Evolutionary conservation across 2,113 vertebrate species (phyloP).

Genomic region (Syngnathus typhle): DNA sequence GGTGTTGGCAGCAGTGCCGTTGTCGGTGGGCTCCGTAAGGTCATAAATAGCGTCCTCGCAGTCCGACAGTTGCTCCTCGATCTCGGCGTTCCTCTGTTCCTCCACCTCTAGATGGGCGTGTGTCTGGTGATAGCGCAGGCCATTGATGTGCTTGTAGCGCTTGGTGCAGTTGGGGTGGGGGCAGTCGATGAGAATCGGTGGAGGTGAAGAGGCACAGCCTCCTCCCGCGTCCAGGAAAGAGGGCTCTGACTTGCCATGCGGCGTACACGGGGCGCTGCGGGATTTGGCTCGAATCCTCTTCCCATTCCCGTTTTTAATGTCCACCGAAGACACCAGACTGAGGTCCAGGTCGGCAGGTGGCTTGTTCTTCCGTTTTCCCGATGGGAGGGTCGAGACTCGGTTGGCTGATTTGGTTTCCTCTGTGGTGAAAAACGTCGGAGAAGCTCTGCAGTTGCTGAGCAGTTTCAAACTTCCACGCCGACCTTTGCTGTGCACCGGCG

Average conservation of each 20-base stretch:
- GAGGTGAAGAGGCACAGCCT: slow-evolving; percentile 68
- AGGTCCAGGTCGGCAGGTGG: slow-evolving; percentile 88
- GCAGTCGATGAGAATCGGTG: slow-evolving; percentile 92
- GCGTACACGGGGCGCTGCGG: slow-evolving; percentile 90
- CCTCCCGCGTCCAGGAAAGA: slow-evolving; percentile 91
- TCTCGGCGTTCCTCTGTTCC: slow-evolving; percentile 82
- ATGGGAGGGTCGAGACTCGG: slow-evolving; percentile 64
- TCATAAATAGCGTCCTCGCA: slow-evolving; percentile 87
- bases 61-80: slow-evolving; percentile 91
- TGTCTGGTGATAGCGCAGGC: slow-evolving; percentile 94
- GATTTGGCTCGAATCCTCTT: slow-evolving; percentile 93
- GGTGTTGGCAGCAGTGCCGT: slow-evolving; percentile 32
- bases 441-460: slow-evolving; percentile 77
- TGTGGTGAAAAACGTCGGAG: slow-evolving; percentile 83
- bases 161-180: slow-evolving; percentile 99
- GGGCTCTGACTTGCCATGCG: slow-evolving; percentile 86
- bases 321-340: slow-evolving; percentile 79
- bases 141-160: slow-evolving; percentile 99
- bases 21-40: slow-evolving; percentile 77
- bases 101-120: slow-evolving; percentile 93
- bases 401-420: slow-evolving; percentile 86
- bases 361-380: slow-evolving; percentile 89
- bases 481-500: slow-evolving; percentile 78
- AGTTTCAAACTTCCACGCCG: slow-evolving; percentile 88
- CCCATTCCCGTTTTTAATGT: slow-evolving; percentile 84